phyloP scores from a whole-genome alignment of 2,113 vertebrate genomes.

The Nannospalax galili region DNA sequence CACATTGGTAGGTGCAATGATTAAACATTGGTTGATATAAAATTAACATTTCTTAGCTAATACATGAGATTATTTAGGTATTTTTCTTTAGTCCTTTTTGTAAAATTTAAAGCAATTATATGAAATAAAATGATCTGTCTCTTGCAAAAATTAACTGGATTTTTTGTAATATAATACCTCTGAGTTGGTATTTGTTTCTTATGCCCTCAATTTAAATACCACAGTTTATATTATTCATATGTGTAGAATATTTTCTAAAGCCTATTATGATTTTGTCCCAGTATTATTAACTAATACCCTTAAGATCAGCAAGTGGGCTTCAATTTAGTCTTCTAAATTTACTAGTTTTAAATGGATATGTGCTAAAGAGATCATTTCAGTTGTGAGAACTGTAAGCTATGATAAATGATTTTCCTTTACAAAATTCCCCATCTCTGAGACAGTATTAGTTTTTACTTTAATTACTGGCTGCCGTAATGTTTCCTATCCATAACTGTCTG shows the following conservation, averaged over 20 bases:
- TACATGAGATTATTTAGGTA: not conserved
- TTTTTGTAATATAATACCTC: not conserved
- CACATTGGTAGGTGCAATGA: not conserved
- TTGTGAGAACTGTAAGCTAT: conserved; percentile 88
- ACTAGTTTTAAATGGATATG: conserved; percentile 78
- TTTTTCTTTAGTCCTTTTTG: not conserved
- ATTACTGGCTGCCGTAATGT: conserved; percentile 97
- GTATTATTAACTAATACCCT: conserved; percentile 41
- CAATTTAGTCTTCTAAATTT: conserved; percentile 67
- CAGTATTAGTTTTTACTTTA: conserved; percentile 99
- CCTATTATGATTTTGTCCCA: conserved; percentile 43
- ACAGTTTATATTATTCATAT: not conserved
- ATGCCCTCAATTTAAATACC: not conserved
- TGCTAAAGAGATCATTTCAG: conserved; percentile 92
- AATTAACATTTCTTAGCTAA: not conserved
- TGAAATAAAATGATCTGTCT: not conserved
- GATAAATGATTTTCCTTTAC: conserved; percentile 95
- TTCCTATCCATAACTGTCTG: conserved; percentile 99
- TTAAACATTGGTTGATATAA: not conserved
- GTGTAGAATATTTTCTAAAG: conserved; percentile 56
- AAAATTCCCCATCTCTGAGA: conserved; percentile 94
- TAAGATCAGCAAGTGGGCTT: conserved; percentile 72
- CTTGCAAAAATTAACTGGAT: not conserved
- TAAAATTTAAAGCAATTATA: not conserved
- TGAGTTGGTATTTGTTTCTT: not conserved